Evolutionary conservation across 2,113 vertebrate species (phyloP), one percentile per base, ranked within the genome.

Genomic region (Upupa epops): DNA sequence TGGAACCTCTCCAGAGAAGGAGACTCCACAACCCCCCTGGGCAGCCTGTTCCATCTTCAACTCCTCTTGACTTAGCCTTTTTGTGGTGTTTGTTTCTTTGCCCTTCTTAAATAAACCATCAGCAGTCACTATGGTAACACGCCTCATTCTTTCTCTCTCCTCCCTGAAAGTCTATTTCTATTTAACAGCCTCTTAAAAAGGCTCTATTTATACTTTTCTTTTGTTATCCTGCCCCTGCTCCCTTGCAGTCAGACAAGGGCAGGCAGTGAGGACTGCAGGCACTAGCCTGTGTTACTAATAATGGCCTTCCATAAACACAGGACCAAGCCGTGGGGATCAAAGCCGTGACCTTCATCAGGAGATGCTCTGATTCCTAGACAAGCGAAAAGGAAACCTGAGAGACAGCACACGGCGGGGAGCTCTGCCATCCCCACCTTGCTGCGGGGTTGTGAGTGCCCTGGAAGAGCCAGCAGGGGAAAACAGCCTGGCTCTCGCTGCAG

Each of bases 101-200:
- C 83, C 85, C 89, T 96, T 92, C 86, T 96, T 93, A 91, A 94
- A 95, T 86, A 95, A 95, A 94, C 83, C 88, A 93, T 78, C 60
- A 78, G 88, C 56, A 86, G 95, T 96, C 93, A 61, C 93, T 80
- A 95, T 93, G 87, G 96, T 40, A 95, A 96, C 95, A 69, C 0
- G 6, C 40, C 63, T 93, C 82, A 85, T 84, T 92, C 84, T 88
- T 83, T 89, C 86, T 77, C 66, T 76, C 70, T 78, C 65, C 58
- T 74, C 86, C 79, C 78, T 81, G 75, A 76, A 94, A 96, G 66
- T 84, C 93, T 94, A 92, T 85, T 93, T 94, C 90, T 80, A 93
- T 94, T 93, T 93, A 95, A 90, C 77, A 91, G 63, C 55, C 68
- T 86, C 94, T 91, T 66, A 0, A 83, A 91, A 89, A 46, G 70